Percentiles rank a stretch among this genome's conserved stretches.
These are phyloP conservation scores for Drosophila murphyi DNA, from an alignment of 1,140 invertebrate genomes.

Conservation along the genomic window DNA sequence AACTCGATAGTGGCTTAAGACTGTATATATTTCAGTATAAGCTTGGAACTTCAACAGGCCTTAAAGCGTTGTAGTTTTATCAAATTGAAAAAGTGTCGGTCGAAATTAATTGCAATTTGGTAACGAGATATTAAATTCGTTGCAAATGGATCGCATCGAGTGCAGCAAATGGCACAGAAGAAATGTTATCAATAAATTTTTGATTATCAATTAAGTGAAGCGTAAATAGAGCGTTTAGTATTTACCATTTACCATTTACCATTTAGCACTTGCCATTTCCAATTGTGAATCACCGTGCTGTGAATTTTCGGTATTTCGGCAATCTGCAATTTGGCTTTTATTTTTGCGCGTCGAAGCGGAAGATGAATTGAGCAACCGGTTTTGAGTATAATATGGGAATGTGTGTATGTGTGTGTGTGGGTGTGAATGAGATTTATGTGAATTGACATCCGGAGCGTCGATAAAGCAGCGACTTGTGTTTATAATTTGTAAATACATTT, in stretches of 20 bases:
- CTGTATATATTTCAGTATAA: neutral
- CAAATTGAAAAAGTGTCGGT: neutral
- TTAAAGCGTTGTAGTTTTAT: neutral
- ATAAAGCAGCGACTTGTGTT: constrained; percentile 14
- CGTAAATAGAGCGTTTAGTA: constrained; percentile 54
- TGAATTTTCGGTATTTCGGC: constrained; percentile 29
- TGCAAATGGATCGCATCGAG: constrained; percentile 26
- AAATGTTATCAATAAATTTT: constrained; percentile 65
- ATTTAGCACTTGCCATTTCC: constrained; percentile 11
- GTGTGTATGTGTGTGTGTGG: neutral
- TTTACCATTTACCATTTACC: constrained; percentile 17
- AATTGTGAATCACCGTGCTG: constrained; percentile 10
- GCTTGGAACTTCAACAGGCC: neutral
- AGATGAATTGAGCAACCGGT: constrained; percentile 26
- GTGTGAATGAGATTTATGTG: constrained; percentile 50
- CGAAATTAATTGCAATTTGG: constrained; percentile 22
- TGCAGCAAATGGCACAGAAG: constrained; percentile 41
- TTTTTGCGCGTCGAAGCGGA: constrained; percentile 61
- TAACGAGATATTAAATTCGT: constrained; percentile 4
- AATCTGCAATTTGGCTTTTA: constrained; percentile 46
- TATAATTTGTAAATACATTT: constrained; percentile 6
- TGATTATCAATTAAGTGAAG: constrained; percentile 70
- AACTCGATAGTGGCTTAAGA: constrained; percentile 7
- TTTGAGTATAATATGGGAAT: neutral
- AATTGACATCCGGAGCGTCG: constrained; percentile 33